These are phyloP conservation scores for Lycodopsis pacificus DNA, from an alignment of 2,797 vertebrate species.

Conservation along the genomic window DNA sequence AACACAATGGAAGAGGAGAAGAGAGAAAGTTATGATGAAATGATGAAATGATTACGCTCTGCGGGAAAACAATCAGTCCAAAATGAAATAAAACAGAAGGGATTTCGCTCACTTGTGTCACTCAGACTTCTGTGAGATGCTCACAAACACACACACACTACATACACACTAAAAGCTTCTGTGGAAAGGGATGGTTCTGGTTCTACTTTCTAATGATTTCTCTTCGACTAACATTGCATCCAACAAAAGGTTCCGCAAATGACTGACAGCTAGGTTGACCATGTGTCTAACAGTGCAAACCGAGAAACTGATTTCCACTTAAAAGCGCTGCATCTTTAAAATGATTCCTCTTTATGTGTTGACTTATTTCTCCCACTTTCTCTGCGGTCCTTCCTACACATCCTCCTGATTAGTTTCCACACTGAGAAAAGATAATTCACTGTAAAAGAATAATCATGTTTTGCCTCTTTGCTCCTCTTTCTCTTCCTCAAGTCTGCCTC, in stretches of 20 bases:
- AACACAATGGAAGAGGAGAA: slow-evolving; percentile 11
- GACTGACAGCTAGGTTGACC: not conserved
- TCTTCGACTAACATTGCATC: not conserved
- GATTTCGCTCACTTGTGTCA: slow-evolving; percentile 43
- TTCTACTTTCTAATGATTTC: not conserved
- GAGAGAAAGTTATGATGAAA: slow-evolving; percentile 39
- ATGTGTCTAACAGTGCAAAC: not conserved
- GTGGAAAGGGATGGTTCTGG: not conserved
- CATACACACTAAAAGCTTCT: not conserved
- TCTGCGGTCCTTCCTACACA: not conserved
- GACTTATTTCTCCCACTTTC: not conserved
- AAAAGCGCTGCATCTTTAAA: not conserved
- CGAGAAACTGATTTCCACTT: not conserved
- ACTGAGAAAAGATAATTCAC: slow-evolving; percentile 12
- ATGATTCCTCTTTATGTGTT: not conserved
- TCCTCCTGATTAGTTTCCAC: not conserved
- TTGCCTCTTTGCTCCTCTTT: slow-evolving; percentile 4
- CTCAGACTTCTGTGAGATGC: not conserved
- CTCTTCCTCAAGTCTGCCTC: slow-evolving; percentile 83
- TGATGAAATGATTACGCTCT: slow-evolving; percentile 20
- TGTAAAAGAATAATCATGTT: not conserved
- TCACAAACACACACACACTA: slow-evolving; percentile 13
- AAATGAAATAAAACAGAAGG: slow-evolving; percentile 47
- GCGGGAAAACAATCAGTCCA: slow-evolving; percentile 35
- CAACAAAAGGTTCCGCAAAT: not conserved